Conservation (phyloP, 2,888 invertebrate species). For the Melinopterus prodromus region DNA sequence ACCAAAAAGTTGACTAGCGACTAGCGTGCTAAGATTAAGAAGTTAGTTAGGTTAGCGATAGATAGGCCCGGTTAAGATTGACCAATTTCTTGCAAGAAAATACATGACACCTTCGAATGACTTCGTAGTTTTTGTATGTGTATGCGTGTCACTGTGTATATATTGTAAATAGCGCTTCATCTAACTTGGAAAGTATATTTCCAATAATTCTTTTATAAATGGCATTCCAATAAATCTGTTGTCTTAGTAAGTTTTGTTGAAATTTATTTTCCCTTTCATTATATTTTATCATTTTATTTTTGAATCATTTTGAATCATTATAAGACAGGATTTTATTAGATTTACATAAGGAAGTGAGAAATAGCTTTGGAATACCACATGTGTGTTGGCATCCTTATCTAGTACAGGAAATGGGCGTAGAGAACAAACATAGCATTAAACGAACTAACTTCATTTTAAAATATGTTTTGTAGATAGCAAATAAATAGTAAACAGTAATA, state of each 20-base stretch:
- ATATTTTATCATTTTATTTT: not conserved
- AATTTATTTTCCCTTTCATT: not conserved
- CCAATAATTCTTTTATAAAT: not conserved
- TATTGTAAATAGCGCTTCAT: conserved; percentile 15
- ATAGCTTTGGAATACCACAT: too few species aligned
- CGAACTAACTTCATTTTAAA: too few species aligned
- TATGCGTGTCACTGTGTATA: conserved; percentile 14
- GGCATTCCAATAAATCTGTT: conserved; percentile 4
- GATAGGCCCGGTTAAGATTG: not conserved
- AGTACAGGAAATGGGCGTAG: too few species aligned
- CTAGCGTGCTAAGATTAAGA: conserved; percentile 13
- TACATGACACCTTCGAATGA: not conserved
- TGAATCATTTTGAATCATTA: not conserved
- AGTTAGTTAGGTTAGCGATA: not conserved
- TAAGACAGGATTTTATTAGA: too few species aligned
- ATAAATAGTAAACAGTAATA: too few species aligned
- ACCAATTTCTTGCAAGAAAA: not conserved
- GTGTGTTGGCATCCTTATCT: too few species aligned
- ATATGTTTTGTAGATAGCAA: too few species aligned
- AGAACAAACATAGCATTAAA: too few species aligned
- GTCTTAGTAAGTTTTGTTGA: not conserved
- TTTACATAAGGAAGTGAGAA: too few species aligned
- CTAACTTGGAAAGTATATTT: not conserved
- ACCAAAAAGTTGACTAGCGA: conserved; percentile 10
- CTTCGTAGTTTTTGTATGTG: conserved; percentile 6